Percentiles rank a stretch among this genome's conserved stretches.
These are phyloP conservation scores for Maniola jurtina DNA, from an alignment of 1,140 invertebrate species.

Conservation along the genomic window DNA sequence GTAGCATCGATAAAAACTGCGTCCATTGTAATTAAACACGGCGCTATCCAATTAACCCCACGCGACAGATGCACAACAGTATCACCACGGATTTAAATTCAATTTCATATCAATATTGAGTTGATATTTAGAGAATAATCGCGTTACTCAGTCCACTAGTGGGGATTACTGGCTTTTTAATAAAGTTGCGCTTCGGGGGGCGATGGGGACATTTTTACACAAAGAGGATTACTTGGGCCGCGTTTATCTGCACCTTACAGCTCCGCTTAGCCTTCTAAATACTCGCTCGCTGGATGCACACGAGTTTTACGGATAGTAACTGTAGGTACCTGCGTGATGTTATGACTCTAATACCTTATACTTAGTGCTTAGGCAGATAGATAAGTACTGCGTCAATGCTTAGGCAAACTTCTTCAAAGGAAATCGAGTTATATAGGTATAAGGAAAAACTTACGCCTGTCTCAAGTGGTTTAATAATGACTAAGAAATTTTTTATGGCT, in stretches of 20 bases:
- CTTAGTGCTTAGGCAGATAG: no score
- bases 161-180: constrained; percentile 76
- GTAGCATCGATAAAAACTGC: background rate
- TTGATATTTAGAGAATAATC: constrained; percentile 70
- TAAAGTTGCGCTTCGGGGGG: constrained; percentile 70
- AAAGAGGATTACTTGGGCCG: constrained; percentile 74
- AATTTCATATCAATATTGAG: constrained; percentile 75
- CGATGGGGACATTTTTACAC: constrained; percentile 76
- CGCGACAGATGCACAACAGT: constrained; percentile 25
- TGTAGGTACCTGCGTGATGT: background rate
- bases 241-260: constrained; percentile 77
- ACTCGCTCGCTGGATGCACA: constrained; percentile 58
- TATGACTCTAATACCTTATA: background rate
- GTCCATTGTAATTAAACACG: background rate
- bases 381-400: no score
- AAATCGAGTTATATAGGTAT: no score
- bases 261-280: constrained; percentile 70
- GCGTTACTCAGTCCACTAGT: constrained; percentile 75
- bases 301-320: constrained; percentile 50
- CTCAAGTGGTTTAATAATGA: no score
- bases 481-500: no score
- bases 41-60: constrained; percentile 13
- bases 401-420: no score
- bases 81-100: constrained; percentile 67
- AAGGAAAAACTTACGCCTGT: no score